A percentile compares a stretch with the other conserved stretches of the same genome.
Conservation (phyloP, 53 echinoderm and acorn worm genomes). For the Stichopus horrens region DNA sequence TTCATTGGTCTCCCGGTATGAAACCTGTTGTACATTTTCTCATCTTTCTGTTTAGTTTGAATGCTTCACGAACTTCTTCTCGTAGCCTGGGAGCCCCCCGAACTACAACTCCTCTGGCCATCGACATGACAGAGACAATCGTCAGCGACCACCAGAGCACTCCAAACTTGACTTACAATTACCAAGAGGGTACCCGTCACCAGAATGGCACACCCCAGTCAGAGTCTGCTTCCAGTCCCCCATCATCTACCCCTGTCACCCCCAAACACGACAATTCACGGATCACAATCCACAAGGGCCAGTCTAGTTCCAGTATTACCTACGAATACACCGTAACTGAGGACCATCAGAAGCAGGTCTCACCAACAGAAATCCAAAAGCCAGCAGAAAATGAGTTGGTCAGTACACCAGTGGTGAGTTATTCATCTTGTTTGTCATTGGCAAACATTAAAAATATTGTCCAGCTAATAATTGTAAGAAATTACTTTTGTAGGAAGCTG, state of each 20-base stretch:
- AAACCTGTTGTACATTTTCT: not conserved
- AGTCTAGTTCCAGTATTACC: conserved; percentile 91
- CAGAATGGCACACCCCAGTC: conserved; percentile 73
- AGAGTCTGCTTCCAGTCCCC: conserved; percentile 73
- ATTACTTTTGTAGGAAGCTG: no score
- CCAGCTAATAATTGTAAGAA: no score
- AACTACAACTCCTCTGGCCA: conserved; percentile 92
- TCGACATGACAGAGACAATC: conserved; percentile 89
- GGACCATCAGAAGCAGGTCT: conserved; percentile 62
- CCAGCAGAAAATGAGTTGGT: conserved; percentile 2
- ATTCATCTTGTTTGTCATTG: not conserved
- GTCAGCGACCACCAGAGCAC: conserved; percentile 91
- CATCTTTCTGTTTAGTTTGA: conserved; percentile 53
- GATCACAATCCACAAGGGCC: conserved; percentile 90
- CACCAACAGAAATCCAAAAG: conserved; percentile 32
- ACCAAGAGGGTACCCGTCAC: conserved; percentile 49
- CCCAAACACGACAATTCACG: conserved; percentile 94
- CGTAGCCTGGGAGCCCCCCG: conserved; percentile 95
- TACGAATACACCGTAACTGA: conserved; percentile 97
- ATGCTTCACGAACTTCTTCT: conserved; percentile 88
- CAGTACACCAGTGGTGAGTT: conserved; percentile 41
- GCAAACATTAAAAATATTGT: no score
- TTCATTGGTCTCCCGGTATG: not conserved
- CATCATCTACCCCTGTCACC: conserved; percentile 93
- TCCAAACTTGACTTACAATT: conserved; percentile 72